These are phyloP conservation scores for Ranitomeya variabilis DNA, from an alignment of 2,113 vertebrate species.

Conservation along the genomic window DNA sequence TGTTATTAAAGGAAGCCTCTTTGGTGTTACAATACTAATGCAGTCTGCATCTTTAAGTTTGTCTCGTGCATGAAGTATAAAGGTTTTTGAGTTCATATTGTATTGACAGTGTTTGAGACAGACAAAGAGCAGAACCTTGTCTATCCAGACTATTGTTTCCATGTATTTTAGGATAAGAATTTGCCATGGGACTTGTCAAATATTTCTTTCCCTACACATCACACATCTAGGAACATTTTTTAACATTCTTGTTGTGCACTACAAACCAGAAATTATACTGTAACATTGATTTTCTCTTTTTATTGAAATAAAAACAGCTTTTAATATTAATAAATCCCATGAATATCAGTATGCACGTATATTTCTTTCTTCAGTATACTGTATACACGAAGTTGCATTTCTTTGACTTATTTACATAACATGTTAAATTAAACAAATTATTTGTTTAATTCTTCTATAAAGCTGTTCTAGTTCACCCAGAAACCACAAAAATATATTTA, in stretches of 20 bases:
- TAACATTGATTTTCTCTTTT: background rate
- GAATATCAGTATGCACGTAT: too few relatives aligned
- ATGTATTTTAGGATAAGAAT: conserved; percentile 30
- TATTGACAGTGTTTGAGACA: conserved; percentile 22
- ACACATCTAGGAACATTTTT: conserved; percentile 2
- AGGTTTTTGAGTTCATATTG: conserved; percentile 27
- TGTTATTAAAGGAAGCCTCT: background rate
- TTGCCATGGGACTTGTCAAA: conserved; percentile 35
- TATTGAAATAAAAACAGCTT: background rate
- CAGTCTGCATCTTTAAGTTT: background rate
- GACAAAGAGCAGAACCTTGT: conserved; percentile 33
- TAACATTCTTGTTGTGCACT: background rate
- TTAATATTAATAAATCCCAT: too few relatives aligned
- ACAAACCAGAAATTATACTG: background rate
- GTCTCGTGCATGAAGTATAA: conserved; percentile 24
- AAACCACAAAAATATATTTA: too few relatives aligned
- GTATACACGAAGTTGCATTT: too few relatives aligned
- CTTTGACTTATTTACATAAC: too few relatives aligned
- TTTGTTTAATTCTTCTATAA: too few relatives aligned
- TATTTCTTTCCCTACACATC: background rate
- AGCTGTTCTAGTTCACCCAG: too few relatives aligned
- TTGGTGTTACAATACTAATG: background rate
- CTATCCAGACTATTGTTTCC: conserved; percentile 1
- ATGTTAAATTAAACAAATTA: too few relatives aligned
- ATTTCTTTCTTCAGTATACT: too few relatives aligned